Evolutionary conservation across 2,113 vertebrate species (phyloP).

Genomic region (Boleophthalmus pectinirostris): DNA sequence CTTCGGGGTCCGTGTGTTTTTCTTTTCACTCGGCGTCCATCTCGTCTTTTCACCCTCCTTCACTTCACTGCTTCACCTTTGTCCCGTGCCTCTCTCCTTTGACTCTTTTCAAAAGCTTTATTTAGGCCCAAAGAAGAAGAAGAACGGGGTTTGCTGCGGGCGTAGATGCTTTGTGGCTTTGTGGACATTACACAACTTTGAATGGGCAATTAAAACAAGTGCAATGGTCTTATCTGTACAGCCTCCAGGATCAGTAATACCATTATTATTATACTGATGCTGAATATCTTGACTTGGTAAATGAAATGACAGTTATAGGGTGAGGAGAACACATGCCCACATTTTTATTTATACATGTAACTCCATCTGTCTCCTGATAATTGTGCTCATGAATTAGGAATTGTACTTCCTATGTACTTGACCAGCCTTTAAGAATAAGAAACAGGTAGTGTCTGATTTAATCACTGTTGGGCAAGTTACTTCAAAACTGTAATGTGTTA

Average conservation of each 20-base stretch:
- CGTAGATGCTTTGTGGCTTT: not conserved
- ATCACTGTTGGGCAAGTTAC: no score
- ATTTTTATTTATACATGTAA: no score
- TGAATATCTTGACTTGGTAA: not conserved
- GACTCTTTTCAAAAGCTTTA: conserved; percentile 22
- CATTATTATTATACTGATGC: no score
- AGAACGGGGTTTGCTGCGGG: not conserved
- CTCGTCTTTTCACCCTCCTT: conserved; percentile 29
- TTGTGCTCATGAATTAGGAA: no score
- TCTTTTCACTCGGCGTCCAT: not conserved
- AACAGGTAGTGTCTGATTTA: no score
- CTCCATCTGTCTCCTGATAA: no score
- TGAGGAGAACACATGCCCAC: no score
- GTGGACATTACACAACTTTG: not conserved
- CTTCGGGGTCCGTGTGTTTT: conserved; percentile 24
- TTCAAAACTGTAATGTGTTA: no score
- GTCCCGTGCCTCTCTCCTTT: conserved; percentile 6
- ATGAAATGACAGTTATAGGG: not conserved
- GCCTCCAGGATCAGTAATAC: not conserved
- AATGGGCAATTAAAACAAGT: not conserved
- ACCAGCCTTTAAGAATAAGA: no score
- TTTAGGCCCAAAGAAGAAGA: not conserved
- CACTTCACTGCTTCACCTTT: conserved; percentile 21
- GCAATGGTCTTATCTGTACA: not conserved
- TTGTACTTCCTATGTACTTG: no score